Percentiles rank a stretch among this genome's conserved stretches.
Conservation (phyloP, 1,140 invertebrate genomes). For the Saccostrea glomerata region DNA sequence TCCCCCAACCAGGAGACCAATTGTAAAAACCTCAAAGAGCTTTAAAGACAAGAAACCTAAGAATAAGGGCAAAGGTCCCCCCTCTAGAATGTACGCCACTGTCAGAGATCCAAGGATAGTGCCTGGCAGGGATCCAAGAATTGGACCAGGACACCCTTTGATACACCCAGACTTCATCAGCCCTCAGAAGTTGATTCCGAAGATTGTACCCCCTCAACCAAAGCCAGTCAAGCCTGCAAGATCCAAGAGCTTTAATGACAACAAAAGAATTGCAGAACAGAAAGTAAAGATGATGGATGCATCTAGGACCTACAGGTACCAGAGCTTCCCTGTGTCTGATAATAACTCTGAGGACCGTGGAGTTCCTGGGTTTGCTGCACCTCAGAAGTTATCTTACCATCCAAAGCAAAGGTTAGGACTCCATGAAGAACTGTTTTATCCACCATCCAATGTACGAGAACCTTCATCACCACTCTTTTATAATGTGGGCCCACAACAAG, state of each 20-base stretch:
- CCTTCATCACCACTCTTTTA: neutral
- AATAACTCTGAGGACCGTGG: neutral
- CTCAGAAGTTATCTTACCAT: neutral
- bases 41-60: slow-evolving; percentile 16
- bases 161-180: slow-evolving; percentile 5
- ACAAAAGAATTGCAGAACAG: neutral
- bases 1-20: neutral
- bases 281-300: neutral
- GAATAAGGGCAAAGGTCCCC: neutral
- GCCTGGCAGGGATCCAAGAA: neutral
- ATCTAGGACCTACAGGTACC: neutral
- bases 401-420: slow-evolving; percentile 13
- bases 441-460: neutral
- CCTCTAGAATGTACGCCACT: neutral
- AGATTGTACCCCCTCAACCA: slow-evolving; percentile 15
- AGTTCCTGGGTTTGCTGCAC: neutral
- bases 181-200: neutral
- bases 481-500: neutral
- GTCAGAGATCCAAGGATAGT: neutral
- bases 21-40: slow-evolving; percentile 2
- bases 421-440: neutral
- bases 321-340: neutral
- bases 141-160: neutral
- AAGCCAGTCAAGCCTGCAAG: slow-evolving; percentile 12
- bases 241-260: slow-evolving; percentile 20